Percentiles rank a stretch among this genome's conserved stretches.
phyloP scores from a whole-genome alignment of 2,888 invertebrate species.

The Scaptomyza tumidula region DNA sequence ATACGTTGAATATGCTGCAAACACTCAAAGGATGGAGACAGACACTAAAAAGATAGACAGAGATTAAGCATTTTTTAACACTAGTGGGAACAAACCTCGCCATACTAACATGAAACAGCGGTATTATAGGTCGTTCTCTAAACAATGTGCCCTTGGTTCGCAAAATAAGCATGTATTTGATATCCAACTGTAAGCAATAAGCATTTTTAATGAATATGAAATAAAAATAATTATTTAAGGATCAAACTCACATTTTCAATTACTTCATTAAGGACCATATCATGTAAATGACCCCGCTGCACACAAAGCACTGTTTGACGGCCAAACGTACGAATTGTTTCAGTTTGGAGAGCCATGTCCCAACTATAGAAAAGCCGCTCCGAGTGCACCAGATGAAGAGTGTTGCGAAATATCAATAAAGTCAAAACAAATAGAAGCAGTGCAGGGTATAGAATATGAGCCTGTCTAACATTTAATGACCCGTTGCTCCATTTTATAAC shows the following conservation, averaged over 20 bases:
- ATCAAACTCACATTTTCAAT: constrained; percentile 82
- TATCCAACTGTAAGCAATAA: constrained; percentile 79
- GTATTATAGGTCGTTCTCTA: constrained; percentile 81
- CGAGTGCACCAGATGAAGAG: constrained; percentile 73
- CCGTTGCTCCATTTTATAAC: constrained; percentile 10
- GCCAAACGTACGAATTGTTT: constrained; percentile 79
- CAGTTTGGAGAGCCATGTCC: constrained; percentile 83
- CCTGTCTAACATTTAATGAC: constrained; percentile 16
- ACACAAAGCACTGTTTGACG: constrained; percentile 79
- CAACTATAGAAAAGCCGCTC: constrained; percentile 67
- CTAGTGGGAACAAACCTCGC: background rate
- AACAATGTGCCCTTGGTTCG: constrained; percentile 82
- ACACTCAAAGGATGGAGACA: constrained; percentile 83
- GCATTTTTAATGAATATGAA: constrained; percentile 6
- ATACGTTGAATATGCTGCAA: constrained; percentile 81
- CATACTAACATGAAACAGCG: constrained; percentile 81
- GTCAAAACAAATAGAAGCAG: constrained; percentile 28
- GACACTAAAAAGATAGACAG: constrained; percentile 65
- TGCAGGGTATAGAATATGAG: constrained; percentile 49
- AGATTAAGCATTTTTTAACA: background rate
- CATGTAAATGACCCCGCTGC: constrained; percentile 81
- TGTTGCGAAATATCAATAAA: constrained; percentile 53
- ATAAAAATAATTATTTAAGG: background rate
- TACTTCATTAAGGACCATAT: constrained; percentile 85
- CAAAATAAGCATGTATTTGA: constrained; percentile 83